Base-by-base conservation (phyloP, 1,140 invertebrate genomes). In the Ruditapes philippinarum region DNA sequence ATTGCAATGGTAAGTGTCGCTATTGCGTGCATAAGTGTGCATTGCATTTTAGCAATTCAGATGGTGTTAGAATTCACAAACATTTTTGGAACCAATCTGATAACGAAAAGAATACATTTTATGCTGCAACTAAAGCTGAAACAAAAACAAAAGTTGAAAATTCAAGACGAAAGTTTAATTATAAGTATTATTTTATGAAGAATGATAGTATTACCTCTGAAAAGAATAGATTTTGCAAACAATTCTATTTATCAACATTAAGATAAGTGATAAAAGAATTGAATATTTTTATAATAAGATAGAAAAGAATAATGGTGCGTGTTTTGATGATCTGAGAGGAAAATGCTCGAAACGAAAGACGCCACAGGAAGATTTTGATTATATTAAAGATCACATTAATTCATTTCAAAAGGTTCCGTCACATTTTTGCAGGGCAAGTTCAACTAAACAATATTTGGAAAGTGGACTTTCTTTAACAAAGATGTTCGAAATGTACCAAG, bases 401-500 rank as follows among this genome's bases (percentile, higher is more conserved):
- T 83, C 80, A 38, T 83, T 83, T 38, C 14, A 28, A 3, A 65
- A 28, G 42, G 40, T 68, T n/a, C 49, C 54, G 9, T 54, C 33
- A 7, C 80, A 65, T 45, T 65, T 65, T 25, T 42, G 38, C 19
- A 83, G 57, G 28, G 42, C 4, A 7, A 11, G 17, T 4, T 28
- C 62, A 28, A 70, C 2, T 2, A 42, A 45, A 49, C 17, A 83
- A 22, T 68, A 83, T 31, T 42, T 70, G 1, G 81, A 65, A 49
- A 49, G n/a, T 42, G 22, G 19, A 9, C 45, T 68, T 5, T 42
- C 11, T 31, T 19, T 83, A 2, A n/a, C 7, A 42, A 68, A 70
- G 54, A 83, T 83, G 81, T 51, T 40, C 31, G 62, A 49, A 49
- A 33, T 65, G 45, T 83, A 83, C 28, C 14, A 31, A 7, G 57